phyloP scores from a whole-genome alignment of 2,888 invertebrate genomes.

The Trileptium ribeirensis region DNA sequence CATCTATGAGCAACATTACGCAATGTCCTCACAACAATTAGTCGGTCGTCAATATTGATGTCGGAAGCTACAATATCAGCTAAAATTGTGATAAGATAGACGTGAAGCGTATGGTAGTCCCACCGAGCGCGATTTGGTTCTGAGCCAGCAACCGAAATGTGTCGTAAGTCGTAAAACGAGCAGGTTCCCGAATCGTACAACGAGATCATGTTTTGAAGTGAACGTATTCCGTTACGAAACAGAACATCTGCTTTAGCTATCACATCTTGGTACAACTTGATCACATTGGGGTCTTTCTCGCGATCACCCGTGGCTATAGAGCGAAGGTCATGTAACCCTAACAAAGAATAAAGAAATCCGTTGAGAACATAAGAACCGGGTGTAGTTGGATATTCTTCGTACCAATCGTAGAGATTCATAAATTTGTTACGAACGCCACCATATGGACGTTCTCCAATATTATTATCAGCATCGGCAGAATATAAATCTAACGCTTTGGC shows the following conservation, averaged over 20 bases:
- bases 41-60: conserved; percentile 35
- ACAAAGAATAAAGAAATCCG: conserved; percentile 92
- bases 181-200: conserved; percentile 91
- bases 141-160: conserved; percentile 68
- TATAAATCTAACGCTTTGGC: conserved; percentile 71
- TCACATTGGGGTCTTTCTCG: neutral
- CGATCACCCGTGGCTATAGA: conserved; percentile 15
- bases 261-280: conserved; percentile 29
- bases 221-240: conserved; percentile 74
- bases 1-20: conserved; percentile 41
- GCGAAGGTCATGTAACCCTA: conserved; percentile 87
- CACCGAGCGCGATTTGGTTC: conserved; percentile 84
- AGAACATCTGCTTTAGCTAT: conserved; percentile 48
- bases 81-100: conserved; percentile 75
- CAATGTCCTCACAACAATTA: neutral
- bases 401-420: conserved; percentile 81
- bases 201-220: conserved; percentile 75
- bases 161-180: conserved; percentile 88
- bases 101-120: conserved; percentile 98
- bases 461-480: conserved; percentile 52
- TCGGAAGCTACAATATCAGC: conserved; percentile 66
- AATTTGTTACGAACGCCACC: conserved; percentile 71
- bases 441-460: conserved; percentile 56
- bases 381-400: conserved; percentile 94
- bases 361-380: conserved; percentile 91